Evolutionary conservation across 2,797 vertebrate species (phyloP), one percentile per base, ranked within the genome.

Genomic region (Leuciscus waleckii): DNA sequence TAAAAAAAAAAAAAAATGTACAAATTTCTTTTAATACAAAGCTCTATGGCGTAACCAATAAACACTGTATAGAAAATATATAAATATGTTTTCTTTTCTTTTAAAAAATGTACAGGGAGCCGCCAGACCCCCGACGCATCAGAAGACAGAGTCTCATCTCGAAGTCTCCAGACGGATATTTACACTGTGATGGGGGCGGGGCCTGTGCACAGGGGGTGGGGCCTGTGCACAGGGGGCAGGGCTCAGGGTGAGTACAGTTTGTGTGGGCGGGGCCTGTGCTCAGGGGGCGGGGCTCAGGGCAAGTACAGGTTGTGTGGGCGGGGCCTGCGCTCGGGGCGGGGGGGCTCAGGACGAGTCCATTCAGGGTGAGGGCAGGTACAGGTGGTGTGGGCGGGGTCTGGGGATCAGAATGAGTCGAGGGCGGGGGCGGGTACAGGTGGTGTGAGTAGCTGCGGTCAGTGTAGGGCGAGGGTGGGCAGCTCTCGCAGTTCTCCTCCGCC

Each of bases 41-140:
- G 94, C 93, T 95, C 96, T 96, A 96, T 97, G 96, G 95, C 95
- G 95, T 96, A 95, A 94, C 96, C 96, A 96, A 96, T 96, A 97
- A 95, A 93, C 93, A 96, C 96, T 96, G 95, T 96, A 95, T 97
- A 97, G 97, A 99, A 99, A 99, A 99, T 99, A 99, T 99, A 99
- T 98, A 99, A 98, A 99, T 99, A 98, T 94, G 93, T 67, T 94
- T 96, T 90, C 88, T 94, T 95, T 84, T 97, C 94, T 96, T 95
- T 93, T 90, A 81, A 94, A 96, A 81, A 94, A 96, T 98, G 96
- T 98, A 98, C 97, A 99, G 97, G 95, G 94, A 95, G 95, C 92
- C 93, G 92, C 94, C 92, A 93, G 92, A 89, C 90, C 90, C 86
- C 23, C 26, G 70, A 67, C 54, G 7, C 21, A 49, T 16, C 46